Conservation (phyloP, 2,113 vertebrate species). For the Corythornis vintsioides region DNA sequence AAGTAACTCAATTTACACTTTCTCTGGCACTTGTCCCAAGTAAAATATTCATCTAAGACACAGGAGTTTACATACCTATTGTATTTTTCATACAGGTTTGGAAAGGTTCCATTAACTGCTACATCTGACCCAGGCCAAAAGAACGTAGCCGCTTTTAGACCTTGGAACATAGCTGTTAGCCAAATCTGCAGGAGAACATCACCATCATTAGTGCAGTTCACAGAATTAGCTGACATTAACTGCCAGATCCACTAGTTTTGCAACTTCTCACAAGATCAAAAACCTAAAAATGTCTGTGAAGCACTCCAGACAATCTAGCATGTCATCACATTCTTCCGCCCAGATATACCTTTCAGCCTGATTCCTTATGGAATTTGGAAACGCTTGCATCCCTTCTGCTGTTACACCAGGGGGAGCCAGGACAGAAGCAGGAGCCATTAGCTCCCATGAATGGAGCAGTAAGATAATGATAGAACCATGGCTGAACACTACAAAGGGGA, state of each 20-base stretch:
- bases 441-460: background rate
- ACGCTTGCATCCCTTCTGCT: background rate
- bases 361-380: background rate
- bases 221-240: background rate
- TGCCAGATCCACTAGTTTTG: background rate
- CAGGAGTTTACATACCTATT: conserved; percentile 73
- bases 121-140: conserved; percentile 98
- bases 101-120: conserved; percentile 84
- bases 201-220: fast-evolving
- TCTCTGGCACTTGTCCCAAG: background rate
- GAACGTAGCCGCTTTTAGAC: conserved; percentile 84
- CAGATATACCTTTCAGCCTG: background rate
- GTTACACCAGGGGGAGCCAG: fast-evolving
- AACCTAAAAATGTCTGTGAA: fast-evolving
- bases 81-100: conserved; percentile 81
- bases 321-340: background rate
- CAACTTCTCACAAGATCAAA: background rate
- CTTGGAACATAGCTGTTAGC: conserved; percentile 88
- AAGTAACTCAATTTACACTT: background rate
- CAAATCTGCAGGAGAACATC: conserved; percentile 81
- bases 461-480: background rate
- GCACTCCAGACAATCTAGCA: too few species aligned
- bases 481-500: background rate
- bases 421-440: background rate
- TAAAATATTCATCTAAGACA: background rate